phyloP scores from a whole-genome alignment of 2,888 invertebrate species.

The Dromius quadrimaculatus region DNA sequence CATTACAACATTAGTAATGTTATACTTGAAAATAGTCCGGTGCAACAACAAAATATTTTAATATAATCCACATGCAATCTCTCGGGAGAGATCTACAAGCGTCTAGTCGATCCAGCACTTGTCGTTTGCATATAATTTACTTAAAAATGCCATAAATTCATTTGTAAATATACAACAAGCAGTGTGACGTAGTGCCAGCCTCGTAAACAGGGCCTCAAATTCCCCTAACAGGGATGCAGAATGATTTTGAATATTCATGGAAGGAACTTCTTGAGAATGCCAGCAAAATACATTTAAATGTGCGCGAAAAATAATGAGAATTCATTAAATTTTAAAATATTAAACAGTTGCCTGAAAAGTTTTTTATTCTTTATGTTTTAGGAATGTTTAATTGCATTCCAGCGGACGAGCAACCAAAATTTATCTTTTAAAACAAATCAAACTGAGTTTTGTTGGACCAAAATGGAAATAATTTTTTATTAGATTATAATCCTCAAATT shows the following conservation, averaged over 20 bases:
- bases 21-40: constrained; percentile 23
- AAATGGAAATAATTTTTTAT: too few species aligned
- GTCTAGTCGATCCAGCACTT: constrained; percentile 15
- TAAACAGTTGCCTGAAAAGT: constrained; percentile 2
- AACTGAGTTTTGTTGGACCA: too few species aligned
- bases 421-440: too few species aligned
- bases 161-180: constrained; percentile 36
- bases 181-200: constrained; percentile 28
- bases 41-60: constrained; percentile 32
- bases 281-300: constrained; percentile 26
- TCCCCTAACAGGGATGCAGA: constrained; percentile 20
- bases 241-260: constrained; percentile 29
- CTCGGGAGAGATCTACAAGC: constrained; percentile 31
- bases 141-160: constrained; percentile 47
- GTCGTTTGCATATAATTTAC: constrained; percentile 45
- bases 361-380: constrained; percentile 6
- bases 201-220: constrained; percentile 29
- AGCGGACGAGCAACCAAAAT: too few species aligned
- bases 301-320: constrained; percentile 30
- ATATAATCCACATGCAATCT: constrained; percentile 25
- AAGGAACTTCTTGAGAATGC: constrained; percentile 6
- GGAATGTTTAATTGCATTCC: not conserved
- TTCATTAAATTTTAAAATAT: constrained; percentile 30
- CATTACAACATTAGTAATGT: not conserved
- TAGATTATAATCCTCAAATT: too few species aligned